phyloP scores from a whole-genome alignment of 1,140 invertebrate genomes.

The Gryon sp. region DNA sequence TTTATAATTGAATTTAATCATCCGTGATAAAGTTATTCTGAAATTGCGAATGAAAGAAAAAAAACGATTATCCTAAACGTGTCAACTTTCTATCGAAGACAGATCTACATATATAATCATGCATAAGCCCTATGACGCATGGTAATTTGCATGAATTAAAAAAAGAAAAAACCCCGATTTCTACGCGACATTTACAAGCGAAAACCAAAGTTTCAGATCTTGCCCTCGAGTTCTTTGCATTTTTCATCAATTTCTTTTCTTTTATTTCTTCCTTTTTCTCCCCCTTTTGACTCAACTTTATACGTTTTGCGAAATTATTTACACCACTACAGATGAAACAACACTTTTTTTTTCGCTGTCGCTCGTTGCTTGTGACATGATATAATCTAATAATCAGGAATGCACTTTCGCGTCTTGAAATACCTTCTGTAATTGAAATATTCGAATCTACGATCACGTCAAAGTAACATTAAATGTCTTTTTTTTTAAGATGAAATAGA shows the following conservation, averaged over 20 bases:
- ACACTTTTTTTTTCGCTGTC: slow-evolving; percentile 27
- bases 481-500: no score
- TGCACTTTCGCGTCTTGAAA: slow-evolving; percentile 44
- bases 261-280: no score
- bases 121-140: slow-evolving; percentile 19
- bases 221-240: slow-evolving; percentile 4
- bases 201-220: no score
- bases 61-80: neutral
- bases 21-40: neutral
- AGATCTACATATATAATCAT: slow-evolving; percentile 31
- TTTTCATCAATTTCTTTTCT: neutral
- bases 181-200: slow-evolving; percentile 10
- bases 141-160: slow-evolving; percentile 39
- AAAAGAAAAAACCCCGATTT: slow-evolving; percentile 5
- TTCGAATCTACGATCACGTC: slow-evolving; percentile 42
- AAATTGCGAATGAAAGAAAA: neutral
- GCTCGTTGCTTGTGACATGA: slow-evolving; percentile 7
- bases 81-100: slow-evolving; percentile 27
- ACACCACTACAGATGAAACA: slow-evolving; percentile 15
- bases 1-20: slow-evolving; percentile 12
- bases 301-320: slow-evolving; percentile 27
- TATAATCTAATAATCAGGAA: slow-evolving; percentile 43
- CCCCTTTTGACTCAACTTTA: no score
- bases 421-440: slow-evolving; percentile 53
- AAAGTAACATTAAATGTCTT: slow-evolving; percentile 37